phyloP scores from a whole-genome alignment of 2,888 invertebrate genomes.

The Dynastes tityus region DNA sequence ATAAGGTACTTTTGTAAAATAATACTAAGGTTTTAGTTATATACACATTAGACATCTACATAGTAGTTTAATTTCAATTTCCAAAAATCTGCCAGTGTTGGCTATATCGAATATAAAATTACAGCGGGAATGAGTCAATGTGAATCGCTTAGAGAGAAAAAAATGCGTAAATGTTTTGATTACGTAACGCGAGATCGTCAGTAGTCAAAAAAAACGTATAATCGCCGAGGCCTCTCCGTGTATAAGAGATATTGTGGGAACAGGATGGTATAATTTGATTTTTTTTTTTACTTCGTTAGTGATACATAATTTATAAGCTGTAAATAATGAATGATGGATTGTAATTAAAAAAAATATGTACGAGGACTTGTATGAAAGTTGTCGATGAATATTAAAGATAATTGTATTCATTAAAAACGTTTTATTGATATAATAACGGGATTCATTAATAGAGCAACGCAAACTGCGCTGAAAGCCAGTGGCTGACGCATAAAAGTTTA shows the following conservation, averaged over 20 bases:
- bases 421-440: too few relatives aligned
- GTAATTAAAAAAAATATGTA: constrained; percentile 21
- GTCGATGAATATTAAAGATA: background rate
- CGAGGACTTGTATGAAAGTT: background rate
- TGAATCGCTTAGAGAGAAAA: background rate
- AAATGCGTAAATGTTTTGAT: constrained; percentile 28
- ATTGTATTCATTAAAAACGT: too few relatives aligned
- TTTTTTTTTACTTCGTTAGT: constrained; percentile 5
- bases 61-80: background rate
- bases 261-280: constrained; percentile 34
- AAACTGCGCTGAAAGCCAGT: too few relatives aligned
- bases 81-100: background rate
- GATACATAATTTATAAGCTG: constrained; percentile 41
- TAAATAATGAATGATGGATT: constrained; percentile 33
- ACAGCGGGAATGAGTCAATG: constrained; percentile 9
- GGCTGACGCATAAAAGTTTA: too few relatives aligned
- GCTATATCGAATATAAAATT: background rate
- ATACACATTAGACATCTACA: background rate
- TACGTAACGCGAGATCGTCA: constrained; percentile 22
- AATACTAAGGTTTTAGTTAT: background rate
- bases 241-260: constrained; percentile 25
- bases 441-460: too few relatives aligned
- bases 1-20: background rate
- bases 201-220: constrained; percentile 2
- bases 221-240: constrained; percentile 8